phyloP scores from a whole-genome alignment of 2,888 invertebrate genomes.

The Drosophila rellima region DNA sequence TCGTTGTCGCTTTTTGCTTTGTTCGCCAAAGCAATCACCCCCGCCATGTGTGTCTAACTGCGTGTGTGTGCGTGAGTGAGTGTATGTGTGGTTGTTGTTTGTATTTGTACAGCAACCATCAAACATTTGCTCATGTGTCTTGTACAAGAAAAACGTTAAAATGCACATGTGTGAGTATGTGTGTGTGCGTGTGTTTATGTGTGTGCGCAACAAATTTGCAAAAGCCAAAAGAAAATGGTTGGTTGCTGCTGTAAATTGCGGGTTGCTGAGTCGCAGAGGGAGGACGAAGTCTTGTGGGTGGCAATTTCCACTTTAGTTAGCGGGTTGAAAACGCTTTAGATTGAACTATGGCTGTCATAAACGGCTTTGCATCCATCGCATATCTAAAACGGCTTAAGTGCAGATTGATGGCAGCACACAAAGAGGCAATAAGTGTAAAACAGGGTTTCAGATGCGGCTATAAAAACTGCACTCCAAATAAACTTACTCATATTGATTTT shows the following conservation, averaged over 20 bases:
- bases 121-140: constrained; percentile 77
- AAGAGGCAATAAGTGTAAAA: constrained; percentile 26
- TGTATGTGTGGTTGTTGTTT: constrained; percentile 67
- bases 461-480: neutral
- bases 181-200: constrained; percentile 12
- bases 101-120: constrained; percentile 84
- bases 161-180: constrained; percentile 29
- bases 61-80: constrained; percentile 15
- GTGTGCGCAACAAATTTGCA: constrained; percentile 63
- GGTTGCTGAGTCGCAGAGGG: neutral
- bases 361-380: constrained; percentile 62
- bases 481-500: constrained; percentile 7
- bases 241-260: constrained; percentile 26
- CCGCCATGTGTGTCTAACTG: constrained; percentile 38
- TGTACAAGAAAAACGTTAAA: constrained; percentile 55
- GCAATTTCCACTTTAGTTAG: constrained; percentile 71
- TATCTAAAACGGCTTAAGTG: constrained; percentile 75
- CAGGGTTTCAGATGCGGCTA: neutral
- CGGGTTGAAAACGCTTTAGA: constrained; percentile 74
- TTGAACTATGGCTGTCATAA: constrained; percentile 76
- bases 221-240: constrained; percentile 79
- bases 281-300: constrained; percentile 41
- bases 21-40: constrained; percentile 75
- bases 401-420: constrained; percentile 65
- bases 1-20: constrained; percentile 63